Conservation (phyloP, 1,140 invertebrate genomes). For the Ruditapes philippinarum region DNA sequence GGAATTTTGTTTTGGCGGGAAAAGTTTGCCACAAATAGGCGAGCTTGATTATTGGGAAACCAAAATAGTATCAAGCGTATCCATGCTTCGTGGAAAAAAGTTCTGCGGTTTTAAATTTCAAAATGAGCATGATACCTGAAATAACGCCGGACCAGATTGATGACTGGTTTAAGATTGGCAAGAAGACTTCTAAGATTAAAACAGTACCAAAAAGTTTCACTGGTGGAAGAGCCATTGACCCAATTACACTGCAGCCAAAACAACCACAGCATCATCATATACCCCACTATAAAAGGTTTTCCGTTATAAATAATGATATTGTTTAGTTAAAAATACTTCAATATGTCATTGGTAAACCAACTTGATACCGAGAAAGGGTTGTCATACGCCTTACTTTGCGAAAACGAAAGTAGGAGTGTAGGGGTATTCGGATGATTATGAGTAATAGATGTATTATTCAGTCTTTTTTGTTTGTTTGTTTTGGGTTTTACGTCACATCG, state of each 20-base stretch:
- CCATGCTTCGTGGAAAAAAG: not conserved
- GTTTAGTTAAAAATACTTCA: too few species aligned
- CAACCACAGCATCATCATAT: slow-evolving; percentile 58
- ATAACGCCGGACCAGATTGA: slow-evolving; percentile 81
- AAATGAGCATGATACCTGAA: slow-evolving; percentile 72
- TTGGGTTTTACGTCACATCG: too few species aligned
- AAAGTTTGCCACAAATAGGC: not conserved
- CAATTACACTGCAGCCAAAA: slow-evolving; percentile 70
- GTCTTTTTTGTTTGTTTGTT: too few species aligned
- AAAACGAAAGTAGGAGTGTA: too few species aligned
- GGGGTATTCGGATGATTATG: too few species aligned
- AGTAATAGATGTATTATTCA: too few species aligned
- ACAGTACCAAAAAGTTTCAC: slow-evolving; percentile 73
- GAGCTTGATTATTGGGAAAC: not conserved
- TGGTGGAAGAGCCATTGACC: slow-evolving; percentile 74
- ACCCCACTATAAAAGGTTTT: slow-evolving; percentile 70
- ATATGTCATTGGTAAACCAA: too few species aligned
- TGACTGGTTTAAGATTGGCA: slow-evolving; percentile 83
- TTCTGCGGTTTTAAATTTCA: not conserved
- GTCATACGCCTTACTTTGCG: too few species aligned
- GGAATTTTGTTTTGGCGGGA: not conserved
- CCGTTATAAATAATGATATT: too few species aligned
- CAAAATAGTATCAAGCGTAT: not conserved
- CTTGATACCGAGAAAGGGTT: too few species aligned
- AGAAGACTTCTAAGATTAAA: slow-evolving; percentile 63